Base-by-base conservation (phyloP, 1,140 invertebrate species). In the Helicoverpa armigera region DNA sequence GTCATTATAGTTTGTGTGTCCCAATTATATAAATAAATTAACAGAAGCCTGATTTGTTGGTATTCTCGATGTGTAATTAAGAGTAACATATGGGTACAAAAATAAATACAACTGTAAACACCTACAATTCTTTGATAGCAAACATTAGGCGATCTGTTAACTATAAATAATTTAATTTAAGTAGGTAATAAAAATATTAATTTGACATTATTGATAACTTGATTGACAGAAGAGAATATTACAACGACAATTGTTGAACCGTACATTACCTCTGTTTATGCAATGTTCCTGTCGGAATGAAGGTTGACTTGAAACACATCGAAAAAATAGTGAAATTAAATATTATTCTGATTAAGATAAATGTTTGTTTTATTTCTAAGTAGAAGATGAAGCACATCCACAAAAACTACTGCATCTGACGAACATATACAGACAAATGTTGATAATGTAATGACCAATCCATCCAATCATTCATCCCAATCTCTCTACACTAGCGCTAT, bases 191-290 rank as follows among this genome's bases (percentile, higher is more conserved):
- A 31, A 73, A 72, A 7, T 74, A 29, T 48, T 29, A 63, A 51
- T 63, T 76, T 63, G 73, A 53, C 43, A 61, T 58, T 61, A 60
- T 23, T 10, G n/a, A 0, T 14, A 50, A 76, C n/a, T 63, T 48
- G 18, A 23, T 51, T 23, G 7, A 63, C 12, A 48, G 51, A 76
- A 51, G 58, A 63, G 72, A 63, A 63, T 63, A 60, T 60, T 50
- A 31, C 9, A 31, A n/a, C 53, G 50, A 60, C 16, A 35, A 79
- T 72, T 82, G 77, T 79, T 69, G 35, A 85, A 81, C 82, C 82
- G 77, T 81, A 61, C 73, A 80, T 83, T 83, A 85, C 84, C 83
- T 85, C 83, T 80, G 74, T 77, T 72, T 79, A 70, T 63, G 69
- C 76, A 65, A 75, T 80, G 75, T 85, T 82, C 81, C 81, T 82